Evolutionary conservation across 1,140 invertebrate genomes (phyloP), one percentile per base, ranked within the genome.

Genomic region (Euwallacea fornicatus): DNA sequence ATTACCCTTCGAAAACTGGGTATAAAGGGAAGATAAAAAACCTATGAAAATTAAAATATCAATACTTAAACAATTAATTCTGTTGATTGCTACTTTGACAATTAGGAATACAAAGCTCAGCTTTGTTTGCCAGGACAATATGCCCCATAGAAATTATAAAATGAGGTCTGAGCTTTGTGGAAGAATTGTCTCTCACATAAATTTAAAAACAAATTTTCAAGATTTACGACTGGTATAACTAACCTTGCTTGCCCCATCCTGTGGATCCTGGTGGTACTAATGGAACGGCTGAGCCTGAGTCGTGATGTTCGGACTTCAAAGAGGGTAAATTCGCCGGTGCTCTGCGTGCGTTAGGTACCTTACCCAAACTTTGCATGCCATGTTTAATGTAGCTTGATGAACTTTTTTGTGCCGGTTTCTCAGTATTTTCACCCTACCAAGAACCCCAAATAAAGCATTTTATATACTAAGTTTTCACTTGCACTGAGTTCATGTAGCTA

Each of bases 341-440:
- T 83, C 96, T 91, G 84, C 96, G 91, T 83, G 93, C 91, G 83
- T 90, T 93, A 83, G 93, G 94, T 84, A 98, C 94, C 91, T 97
- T 98, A 86, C 96, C 95, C 90, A 98, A 90, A 86, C 89, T 94
- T 93, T 97, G 95, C 90, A 98, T 94, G 88, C 96, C 96, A 97
- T 97, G 94, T 93, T 97, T 96, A 83, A 93, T 91, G 80, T 80
- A 78, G 54, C 89, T 89, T 86, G 91, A 86, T 87, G 93, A 89
- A 85, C 91, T 94, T 86, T 93, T 94, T 79, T 92, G 91, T 82
- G 91, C 90, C 79, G 91, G 90, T 80, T 91, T 90, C 84, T 94
- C 92, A 80, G 88, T 91, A 83, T 90, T 90, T 86, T 97, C 93
- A 81, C 93, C 93, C 93, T 95, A 41, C 21, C 21, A 33, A 33